Percentiles rank a stretch among this genome's conserved stretches.
phyloP scores from a whole-genome alignment of 2,113 vertebrate genomes.

The Tragelaphus scriptus region DNA sequence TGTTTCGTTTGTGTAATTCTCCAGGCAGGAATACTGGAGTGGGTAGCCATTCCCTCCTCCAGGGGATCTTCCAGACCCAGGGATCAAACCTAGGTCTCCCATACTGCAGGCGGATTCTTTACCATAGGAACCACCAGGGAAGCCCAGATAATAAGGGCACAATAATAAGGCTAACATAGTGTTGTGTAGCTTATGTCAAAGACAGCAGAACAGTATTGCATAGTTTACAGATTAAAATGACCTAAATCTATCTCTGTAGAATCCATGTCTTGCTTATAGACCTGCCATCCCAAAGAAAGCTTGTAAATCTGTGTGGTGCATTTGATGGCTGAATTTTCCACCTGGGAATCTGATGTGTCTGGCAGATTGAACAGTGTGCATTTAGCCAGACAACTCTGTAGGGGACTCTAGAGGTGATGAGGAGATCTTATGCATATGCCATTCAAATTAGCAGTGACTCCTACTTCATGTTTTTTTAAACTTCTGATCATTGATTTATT shows the following conservation, averaged over 20 bases:
- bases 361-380: not conserved
- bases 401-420: not conserved
- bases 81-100: not conserved
- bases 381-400: not conserved
- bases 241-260: not conserved
- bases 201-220: not conserved
- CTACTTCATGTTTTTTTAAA: not conserved
- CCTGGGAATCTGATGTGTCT: not conserved
- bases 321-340: not conserved
- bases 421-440: not conserved
- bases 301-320: accelerated
- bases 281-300: not conserved
- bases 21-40: not conserved
- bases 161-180: not conserved
- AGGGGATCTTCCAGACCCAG: not conserved
- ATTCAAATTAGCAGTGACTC: not conserved
- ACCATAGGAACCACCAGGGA: accelerated
- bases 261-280: not conserved
- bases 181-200: not conserved
- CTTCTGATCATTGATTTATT: not conserved
- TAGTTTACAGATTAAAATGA: not conserved
- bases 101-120: not conserved
- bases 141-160: not conserved
- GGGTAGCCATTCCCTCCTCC: not conserved
- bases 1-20: not conserved